Percentiles rank a stretch among this genome's conserved stretches.
Conservation (phyloP, 2,888 invertebrate species). For the Volucella bombylans region DNA sequence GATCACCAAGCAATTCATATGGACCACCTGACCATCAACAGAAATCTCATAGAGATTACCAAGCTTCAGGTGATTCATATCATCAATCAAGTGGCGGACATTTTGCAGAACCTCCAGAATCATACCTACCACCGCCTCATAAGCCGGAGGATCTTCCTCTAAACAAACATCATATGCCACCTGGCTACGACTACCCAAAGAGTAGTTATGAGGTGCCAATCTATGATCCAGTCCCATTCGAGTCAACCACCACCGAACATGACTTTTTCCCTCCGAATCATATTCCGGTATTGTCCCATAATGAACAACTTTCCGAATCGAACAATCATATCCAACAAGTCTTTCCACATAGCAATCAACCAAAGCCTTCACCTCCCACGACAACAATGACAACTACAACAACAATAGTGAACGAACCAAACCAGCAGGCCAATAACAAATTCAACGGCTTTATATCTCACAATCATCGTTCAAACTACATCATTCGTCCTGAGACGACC, state of each 20-base stretch:
- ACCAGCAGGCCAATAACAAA: constrained; percentile 49
- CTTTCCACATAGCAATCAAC: not conserved
- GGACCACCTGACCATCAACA: constrained; percentile 31
- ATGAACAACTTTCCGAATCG: constrained; percentile 57
- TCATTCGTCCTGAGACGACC: constrained; percentile 23
- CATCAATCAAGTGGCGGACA: constrained; percentile 71
- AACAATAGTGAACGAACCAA: constrained; percentile 15
- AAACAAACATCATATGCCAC: constrained; percentile 78
- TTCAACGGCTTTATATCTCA: constrained; percentile 37
- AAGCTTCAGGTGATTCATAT: constrained; percentile 41
- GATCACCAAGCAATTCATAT: constrained; percentile 58
- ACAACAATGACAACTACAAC: constrained; percentile 10
- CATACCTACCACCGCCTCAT: constrained; percentile 71
- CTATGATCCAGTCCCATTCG: constrained; percentile 81
- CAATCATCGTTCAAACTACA: constrained; percentile 33
- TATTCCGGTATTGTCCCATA: not conserved
- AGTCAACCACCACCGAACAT: constrained; percentile 77
- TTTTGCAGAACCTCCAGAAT: constrained; percentile 76
- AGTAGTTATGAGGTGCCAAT: constrained; percentile 82
- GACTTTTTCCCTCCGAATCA: constrained; percentile 63
- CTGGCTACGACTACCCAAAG: constrained; percentile 80
- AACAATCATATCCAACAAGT: constrained; percentile 43
- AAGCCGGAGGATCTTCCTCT: constrained; percentile 79
- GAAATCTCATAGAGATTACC: constrained; percentile 4
- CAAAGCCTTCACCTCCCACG: not conserved